phyloP scores from a whole-genome alignment of 2,797 vertebrate species.

The Chrysocyon brachyurus region DNA sequence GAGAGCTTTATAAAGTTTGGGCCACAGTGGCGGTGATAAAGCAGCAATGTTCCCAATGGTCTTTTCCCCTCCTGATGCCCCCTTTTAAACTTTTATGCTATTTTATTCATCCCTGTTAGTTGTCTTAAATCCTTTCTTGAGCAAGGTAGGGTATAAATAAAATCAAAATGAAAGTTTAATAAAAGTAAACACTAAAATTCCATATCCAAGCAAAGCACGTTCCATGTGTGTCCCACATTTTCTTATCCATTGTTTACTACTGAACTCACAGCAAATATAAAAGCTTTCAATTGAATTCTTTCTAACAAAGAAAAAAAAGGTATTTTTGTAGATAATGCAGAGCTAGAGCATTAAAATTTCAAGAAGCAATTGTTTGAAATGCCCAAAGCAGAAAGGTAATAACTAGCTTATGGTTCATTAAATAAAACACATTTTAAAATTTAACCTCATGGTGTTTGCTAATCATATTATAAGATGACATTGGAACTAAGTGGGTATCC shows the following conservation, averaged over 20 bases:
- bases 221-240: neutral
- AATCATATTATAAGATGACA: neutral
- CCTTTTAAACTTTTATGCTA: neutral
- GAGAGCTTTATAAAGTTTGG: accelerated
- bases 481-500: neutral
- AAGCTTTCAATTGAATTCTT: neutral
- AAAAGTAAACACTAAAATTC: neutral
- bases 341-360: slow-evolving; percentile 54
- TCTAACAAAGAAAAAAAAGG: neutral
- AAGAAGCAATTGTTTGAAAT: slow-evolving; percentile 56
- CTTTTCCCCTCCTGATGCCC: neutral
- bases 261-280: neutral
- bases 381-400: slow-evolving; percentile 25
- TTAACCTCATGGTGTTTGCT: neutral
- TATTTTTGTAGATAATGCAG: neutral
- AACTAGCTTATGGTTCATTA: slow-evolving; percentile 40
- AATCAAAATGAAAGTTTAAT: slow-evolving; percentile 34
- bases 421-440: slow-evolving; percentile 34
- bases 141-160: neutral
- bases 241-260: neutral
- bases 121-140: slow-evolving; percentile 31
- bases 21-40: accelerated
- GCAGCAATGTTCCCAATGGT: neutral
- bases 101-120: neutral
- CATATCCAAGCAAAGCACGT: neutral